Evolutionary conservation across 1,140 invertebrate species (phyloP).

Genomic region (Wasmannia auropunctata): DNA sequence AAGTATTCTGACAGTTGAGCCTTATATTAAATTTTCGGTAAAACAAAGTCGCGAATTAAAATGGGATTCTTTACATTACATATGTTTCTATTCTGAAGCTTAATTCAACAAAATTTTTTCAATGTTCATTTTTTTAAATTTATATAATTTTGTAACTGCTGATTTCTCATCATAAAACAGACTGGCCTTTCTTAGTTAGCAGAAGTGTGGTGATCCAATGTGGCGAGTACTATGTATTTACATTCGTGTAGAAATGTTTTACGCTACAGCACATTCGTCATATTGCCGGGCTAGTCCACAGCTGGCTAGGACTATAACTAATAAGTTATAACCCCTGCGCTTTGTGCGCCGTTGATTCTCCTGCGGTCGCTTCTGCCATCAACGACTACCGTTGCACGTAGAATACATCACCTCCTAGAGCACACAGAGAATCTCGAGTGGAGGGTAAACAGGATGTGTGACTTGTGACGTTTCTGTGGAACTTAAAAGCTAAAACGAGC

Average conservation of each 20-base stretch:
- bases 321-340: slow-evolving; percentile 33
- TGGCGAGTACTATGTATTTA: not conserved
- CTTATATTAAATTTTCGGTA: not conserved
- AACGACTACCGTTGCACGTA: slow-evolving; percentile 23
- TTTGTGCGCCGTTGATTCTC: slow-evolving; percentile 50
- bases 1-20: not conserved
- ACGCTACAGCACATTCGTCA: not conserved
- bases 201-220: not conserved
- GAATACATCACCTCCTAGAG: slow-evolving; percentile 22
- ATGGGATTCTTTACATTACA: not conserved
- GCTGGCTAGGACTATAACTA: slow-evolving; percentile 12
- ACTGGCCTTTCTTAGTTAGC: not conserved
- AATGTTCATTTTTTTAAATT: no score
- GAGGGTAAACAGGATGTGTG: slow-evolving; percentile 34
- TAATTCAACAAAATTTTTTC: not conserved
- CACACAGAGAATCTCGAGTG: slow-evolving; percentile 28
- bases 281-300: not conserved
- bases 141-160: not conserved
- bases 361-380: slow-evolving; percentile 20
- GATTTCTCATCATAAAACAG: not conserved
- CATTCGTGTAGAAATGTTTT: not conserved
- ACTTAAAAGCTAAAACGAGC: slow-evolving; percentile 28
- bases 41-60: not conserved
- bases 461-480: slow-evolving; percentile 39
- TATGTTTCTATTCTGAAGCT: not conserved